phyloP scores from a whole-genome alignment of 2,113 vertebrate genomes.

The Pterocles orientalis region DNA sequence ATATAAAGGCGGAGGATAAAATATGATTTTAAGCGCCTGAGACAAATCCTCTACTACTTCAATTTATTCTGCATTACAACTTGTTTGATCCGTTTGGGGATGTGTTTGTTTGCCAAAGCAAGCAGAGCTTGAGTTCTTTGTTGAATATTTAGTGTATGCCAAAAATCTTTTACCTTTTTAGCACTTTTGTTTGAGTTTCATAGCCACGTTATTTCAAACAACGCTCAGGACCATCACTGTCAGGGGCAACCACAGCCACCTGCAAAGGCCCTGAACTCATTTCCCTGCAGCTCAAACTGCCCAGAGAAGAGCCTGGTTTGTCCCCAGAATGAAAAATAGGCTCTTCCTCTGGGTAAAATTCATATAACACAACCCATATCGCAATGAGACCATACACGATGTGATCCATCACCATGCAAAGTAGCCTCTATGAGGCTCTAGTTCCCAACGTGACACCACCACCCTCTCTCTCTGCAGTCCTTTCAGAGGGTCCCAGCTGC shows the following conservation, averaged over 20 bases:
- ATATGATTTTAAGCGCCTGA: slow-evolving; percentile 58
- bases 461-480: not conserved
- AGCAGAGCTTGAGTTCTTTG: slow-evolving; percentile 50
- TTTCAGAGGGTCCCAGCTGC: not conserved
- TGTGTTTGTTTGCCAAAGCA: slow-evolving; percentile 71
- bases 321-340: not conserved
- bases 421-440: rapidly evolving
- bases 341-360: not conserved
- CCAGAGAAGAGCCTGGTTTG: not conserved
- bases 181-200: not conserved
- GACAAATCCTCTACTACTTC: slow-evolving; percentile 67
- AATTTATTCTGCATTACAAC: slow-evolving; percentile 71
- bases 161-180: slow-evolving; percentile 49
- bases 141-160: slow-evolving; percentile 60
- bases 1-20: slow-evolving; percentile 57
- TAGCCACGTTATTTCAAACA: not conserved
- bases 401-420: not conserved
- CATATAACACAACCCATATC: rapidly evolving
- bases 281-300: not conserved
- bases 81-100: slow-evolving; percentile 69
- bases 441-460: not conserved
- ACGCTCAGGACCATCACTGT: not conserved
- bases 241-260: not conserved
- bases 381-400: rapidly evolving
- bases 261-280: not conserved